These are phyloP conservation scores for Pammene aurita DNA, from an alignment of 2,888 invertebrate genomes.

Conservation along the genomic window DNA sequence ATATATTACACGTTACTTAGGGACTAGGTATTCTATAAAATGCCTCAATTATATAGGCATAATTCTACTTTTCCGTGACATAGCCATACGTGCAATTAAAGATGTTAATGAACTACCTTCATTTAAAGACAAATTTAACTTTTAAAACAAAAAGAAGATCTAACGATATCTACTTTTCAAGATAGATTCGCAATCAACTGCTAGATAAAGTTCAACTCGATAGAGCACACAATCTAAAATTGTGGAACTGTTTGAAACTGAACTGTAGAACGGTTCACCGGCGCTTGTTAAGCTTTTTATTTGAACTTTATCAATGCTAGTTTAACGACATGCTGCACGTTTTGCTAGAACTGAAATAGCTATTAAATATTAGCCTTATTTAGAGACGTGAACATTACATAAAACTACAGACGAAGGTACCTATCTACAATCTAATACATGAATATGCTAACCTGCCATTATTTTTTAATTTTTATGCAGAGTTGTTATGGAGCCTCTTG, in stretches of 20 bases:
- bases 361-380: neutral
- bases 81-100: too few species aligned
- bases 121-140: too few species aligned
- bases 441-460: too few species aligned
- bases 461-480: too few species aligned
- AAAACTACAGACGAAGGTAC: too few species aligned
- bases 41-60: too few species aligned
- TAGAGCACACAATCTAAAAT: slow-evolving; percentile 68
- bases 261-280: slow-evolving; percentile 51
- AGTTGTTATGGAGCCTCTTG: too few species aligned
- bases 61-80: too few species aligned
- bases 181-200: slow-evolving; percentile 73
- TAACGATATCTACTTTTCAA: slow-evolving; percentile 64
- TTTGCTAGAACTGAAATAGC: neutral
- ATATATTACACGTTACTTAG: too few species aligned
- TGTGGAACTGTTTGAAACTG: slow-evolving; percentile 69
- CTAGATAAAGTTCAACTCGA: slow-evolving; percentile 72
- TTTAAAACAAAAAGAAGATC: slow-evolving; percentile 54
- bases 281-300: slow-evolving; percentile 22
- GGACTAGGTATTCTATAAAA: too few species aligned
- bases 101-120: too few species aligned
- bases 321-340: neutral
- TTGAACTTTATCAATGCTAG: slow-evolving; percentile 7
- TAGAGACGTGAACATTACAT: neutral
- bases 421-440: too few species aligned